Evolutionary conservation across 2,113 vertebrate species (phyloP).

Genomic region (Poeciliopsis prolifica): DNA sequence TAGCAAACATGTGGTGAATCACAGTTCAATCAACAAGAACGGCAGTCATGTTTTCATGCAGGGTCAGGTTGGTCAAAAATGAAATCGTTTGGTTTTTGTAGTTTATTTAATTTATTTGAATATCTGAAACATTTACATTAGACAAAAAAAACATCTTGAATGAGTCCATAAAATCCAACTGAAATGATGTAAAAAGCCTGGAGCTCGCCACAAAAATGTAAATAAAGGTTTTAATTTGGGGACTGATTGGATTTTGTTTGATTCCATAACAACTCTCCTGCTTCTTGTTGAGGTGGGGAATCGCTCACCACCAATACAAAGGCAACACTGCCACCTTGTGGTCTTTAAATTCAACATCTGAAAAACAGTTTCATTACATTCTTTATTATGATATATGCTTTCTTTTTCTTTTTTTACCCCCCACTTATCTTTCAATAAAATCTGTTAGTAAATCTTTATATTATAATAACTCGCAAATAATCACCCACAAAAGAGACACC

Average conservation of each 20-base stretch:
- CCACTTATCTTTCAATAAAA: conserved; percentile 25
- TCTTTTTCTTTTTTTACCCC: background rate
- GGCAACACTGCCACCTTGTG: conserved; percentile 52
- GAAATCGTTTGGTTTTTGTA: too few species aligned
- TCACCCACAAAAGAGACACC: conserved; percentile 41
- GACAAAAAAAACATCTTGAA: background rate
- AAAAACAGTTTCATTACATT: conserved; percentile 5
- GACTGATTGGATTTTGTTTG: background rate
- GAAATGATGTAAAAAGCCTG: background rate
- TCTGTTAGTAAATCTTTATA: conserved; percentile 21
- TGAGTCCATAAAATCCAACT: background rate
- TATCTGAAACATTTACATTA: too few species aligned
- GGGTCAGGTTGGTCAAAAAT: too few species aligned
- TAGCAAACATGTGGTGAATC: background rate
- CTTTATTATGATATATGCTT: conserved; percentile 38
- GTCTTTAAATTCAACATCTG: background rate
- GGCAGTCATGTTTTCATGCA: too few species aligned
- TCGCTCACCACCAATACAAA: too few species aligned
- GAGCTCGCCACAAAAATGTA: background rate
- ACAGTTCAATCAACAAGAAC: background rate
- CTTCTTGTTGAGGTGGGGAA: background rate
- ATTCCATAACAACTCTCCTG: background rate
- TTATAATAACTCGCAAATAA: conserved; percentile 30
- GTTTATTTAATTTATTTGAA: too few species aligned
- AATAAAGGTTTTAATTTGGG: background rate